Base-by-base conservation (phyloP, 2,797 vertebrate genomes). In the Anolis apletophallus region DNA sequence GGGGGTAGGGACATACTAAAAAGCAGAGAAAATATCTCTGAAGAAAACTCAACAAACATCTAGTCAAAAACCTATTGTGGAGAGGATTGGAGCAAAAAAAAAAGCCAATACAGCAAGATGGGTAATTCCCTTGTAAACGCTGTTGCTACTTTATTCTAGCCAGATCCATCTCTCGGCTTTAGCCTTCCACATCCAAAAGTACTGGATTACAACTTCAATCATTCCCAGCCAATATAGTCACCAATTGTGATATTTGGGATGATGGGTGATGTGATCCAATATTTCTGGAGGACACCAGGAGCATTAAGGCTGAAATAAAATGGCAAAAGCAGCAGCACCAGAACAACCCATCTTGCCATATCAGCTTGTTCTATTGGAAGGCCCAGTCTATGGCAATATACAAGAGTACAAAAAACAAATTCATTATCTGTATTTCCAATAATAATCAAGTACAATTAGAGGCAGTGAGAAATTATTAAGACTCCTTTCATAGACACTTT, bases 381-480 rank as follows among this genome's bases (percentile, higher is more conserved):
- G 7, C 8, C 59, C 64, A 46, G 71, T 50, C n/a, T 40, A 54
- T 17, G 40, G 73, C 12, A 34, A 14, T 19, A 23, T 71, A 12
- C 32, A 59, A 59, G 6, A 67, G 17, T 19, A 23, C 34, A 34
- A 68, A n/a, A 57, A 74, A 21, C 16, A 23, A 76, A 19, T 68
- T 36, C 32, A 81, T n/a, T 13, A 14, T 68, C 61, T 81, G 29
- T 64, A 36, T 32, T 64, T 55, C 16, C 32, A 76, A 69, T 82
- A 77, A 34, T 46, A 21, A 68, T 21, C 67, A 11, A 57, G 50
- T 40, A 8, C 81, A 36, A 21, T 29, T 34, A 40, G 36, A 64
- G 10, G 46, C 19, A 46, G 67, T 21, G 17, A 64, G 21, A 52
- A 77, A 87, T 59, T 69, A 71, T 59, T 87, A 83, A 83, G 54